Evolutionary conservation across 2,797 vertebrate species (phyloP), one percentile per base, ranked within the genome.

Genomic region (Falco columbarius): DNA sequence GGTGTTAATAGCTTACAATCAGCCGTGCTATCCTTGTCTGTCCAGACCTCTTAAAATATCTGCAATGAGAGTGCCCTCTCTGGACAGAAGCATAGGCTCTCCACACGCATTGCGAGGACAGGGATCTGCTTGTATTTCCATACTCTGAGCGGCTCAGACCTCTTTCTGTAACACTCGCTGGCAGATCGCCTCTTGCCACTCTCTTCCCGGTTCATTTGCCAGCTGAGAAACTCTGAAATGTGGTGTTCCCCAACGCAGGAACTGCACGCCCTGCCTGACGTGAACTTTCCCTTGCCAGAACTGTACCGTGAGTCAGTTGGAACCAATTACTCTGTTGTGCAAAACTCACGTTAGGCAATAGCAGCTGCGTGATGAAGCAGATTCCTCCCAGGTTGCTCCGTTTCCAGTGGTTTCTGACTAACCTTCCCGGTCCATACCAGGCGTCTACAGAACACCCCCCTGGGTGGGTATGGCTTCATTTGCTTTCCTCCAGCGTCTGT

Each of bases 321-420:
- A 95, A 94, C 46, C 68, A 21, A 90, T 93, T 67, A 32, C 91
- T 30, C 46, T 13, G 62, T 89, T 96, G 90, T 86, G 95, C 91
- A 96, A 95, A 96, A 30, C 92, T 76, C 85, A 51, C 4, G 10
- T 96, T 95, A 54, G 91, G 93, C 96, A 97, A 95, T 47, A 95
- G 84, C 94, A 92, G 94, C 81, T 90, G 91, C 1, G 32, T 36
- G 91, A 95, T 76, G 81, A 75, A 90, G 91, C 65, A 51, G 84
- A 96, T 95, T 96, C 87, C 65, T 90, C 93, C 65, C 49, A 88
- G 88, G 84, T 14, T 96, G 65, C 56, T 93, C 72, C 0, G 0
- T 75, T 95, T 95, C 81, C 96, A 96, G 82, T 51, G 89, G 54
- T 86, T 94, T 96, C 93, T 96, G 95, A 94, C 81, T 96, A 94